These are phyloP conservation scores for Danionella cerebrum DNA, from an alignment of 2,113 vertebrate species.

Conservation along the genomic window DNA sequence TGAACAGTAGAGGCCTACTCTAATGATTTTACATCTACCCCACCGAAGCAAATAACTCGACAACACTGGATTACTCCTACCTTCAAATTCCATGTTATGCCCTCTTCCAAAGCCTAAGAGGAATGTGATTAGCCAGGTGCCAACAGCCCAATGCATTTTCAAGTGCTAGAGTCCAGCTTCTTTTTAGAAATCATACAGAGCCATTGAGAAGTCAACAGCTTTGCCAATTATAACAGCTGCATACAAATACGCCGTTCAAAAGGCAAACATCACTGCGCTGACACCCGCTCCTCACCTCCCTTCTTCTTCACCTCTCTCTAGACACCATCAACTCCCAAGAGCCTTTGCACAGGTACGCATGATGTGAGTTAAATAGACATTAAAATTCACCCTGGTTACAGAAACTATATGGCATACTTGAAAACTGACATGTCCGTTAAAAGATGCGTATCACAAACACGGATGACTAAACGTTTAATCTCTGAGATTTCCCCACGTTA, in stretches of 20 bases:
- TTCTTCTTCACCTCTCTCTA: constrained; percentile 38
- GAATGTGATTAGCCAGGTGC: constrained; percentile 35
- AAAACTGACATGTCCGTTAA: too few species aligned
- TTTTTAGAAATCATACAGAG: constrained; percentile 16
- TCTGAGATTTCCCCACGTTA: constrained; percentile 49
- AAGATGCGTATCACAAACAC: neutral
- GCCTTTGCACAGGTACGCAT: constrained; percentile 1
- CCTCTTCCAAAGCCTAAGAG: constrained; percentile 44
- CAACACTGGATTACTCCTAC: constrained; percentile 55
- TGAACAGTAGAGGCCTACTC: too few species aligned
- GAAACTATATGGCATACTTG: too few species aligned
- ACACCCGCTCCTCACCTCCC: constrained; percentile 1
- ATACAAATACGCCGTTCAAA: neutral
- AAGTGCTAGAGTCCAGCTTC: neutral
- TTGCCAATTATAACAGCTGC: neutral
- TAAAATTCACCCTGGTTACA: too few species aligned
- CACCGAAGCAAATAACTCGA: too few species aligned
- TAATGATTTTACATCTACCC: too few species aligned
- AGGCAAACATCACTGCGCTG: constrained; percentile 38
- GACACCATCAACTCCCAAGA: constrained; percentile 30
- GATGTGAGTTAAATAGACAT: too few species aligned
- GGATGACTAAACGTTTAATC: neutral
- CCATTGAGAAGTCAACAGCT: constrained; percentile 20
- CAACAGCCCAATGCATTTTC: constrained; percentile 56
- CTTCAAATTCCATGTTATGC: constrained; percentile 46